Percentiles rank a stretch among this genome's conserved stretches.
These are phyloP conservation scores for Latrodectus elegans DNA, from an alignment of 2,888 invertebrate genomes.

Conservation along the genomic window DNA sequence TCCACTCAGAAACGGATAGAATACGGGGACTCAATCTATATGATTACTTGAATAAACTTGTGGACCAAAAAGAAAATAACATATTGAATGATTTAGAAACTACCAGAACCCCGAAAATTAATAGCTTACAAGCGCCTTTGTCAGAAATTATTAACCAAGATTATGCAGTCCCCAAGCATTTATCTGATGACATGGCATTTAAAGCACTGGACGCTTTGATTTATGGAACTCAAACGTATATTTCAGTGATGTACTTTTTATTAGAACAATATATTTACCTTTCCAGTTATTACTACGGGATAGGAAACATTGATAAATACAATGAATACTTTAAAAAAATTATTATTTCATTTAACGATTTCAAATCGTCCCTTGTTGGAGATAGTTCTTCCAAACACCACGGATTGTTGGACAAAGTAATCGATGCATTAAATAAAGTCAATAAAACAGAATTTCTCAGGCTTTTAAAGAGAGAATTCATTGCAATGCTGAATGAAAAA, in stretches of 20 bases:
- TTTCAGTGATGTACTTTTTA: conserved; percentile 5
- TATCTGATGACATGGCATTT: neutral
- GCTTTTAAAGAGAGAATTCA: neutral
- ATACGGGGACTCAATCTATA: neutral
- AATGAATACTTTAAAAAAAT: neutral
- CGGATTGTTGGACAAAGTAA: neutral
- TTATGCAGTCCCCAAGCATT: neutral
- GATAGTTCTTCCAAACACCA: neutral
- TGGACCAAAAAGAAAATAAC: neutral
- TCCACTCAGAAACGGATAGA: neutral
- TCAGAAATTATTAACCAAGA: neutral
- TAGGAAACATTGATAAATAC: neutral
- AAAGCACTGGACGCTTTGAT: neutral
- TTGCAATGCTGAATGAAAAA: neutral
- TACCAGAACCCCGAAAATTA: neutral
- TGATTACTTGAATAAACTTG: neutral
- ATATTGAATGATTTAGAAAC: neutral
- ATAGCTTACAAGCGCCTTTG: neutral
- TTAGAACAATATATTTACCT: neutral
- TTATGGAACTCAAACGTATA: neutral
- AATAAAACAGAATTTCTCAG: neutral
- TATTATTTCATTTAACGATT: neutral
- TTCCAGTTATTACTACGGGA: neutral
- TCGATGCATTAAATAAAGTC: neutral
- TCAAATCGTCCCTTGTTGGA: neutral